These are phyloP conservation scores for Merodon equestris DNA, from an alignment of 2,888 invertebrate genomes.

Conservation along the genomic window DNA sequence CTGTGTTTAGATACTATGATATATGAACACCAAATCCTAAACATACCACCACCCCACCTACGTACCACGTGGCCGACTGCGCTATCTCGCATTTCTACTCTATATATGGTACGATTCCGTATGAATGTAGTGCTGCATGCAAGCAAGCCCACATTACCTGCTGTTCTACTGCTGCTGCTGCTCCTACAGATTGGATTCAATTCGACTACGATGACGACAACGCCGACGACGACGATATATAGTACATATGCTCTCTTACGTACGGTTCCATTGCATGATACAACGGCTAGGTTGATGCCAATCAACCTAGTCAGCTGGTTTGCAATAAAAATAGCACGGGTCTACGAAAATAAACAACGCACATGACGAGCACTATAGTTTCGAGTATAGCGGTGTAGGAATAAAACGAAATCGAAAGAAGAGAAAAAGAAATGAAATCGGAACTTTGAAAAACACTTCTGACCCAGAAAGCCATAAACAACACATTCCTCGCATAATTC, in stretches of 20 bases:
- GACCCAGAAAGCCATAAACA: conserved; percentile 57
- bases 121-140: conserved; percentile 18
- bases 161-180: background rate
- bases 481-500: conserved; percentile 46
- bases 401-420: conserved; percentile 1
- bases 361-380: conserved; percentile 26
- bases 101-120: background rate
- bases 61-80: conserved; percentile 26
- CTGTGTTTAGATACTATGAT: conserved; percentile 24
- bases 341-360: conserved; percentile 27
- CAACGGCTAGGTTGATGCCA: conserved; percentile 28
- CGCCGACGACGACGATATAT: no score
- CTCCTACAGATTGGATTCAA: conserved; percentile 23
- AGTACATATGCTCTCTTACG: background rate
- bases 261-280: no score
- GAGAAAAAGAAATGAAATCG: background rate
- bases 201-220: no score
- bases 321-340: conserved; percentile 41
- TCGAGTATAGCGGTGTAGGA: background rate
- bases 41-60: conserved; percentile 24
- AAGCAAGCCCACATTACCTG: conserved; percentile 24
- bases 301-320: conserved; percentile 56
- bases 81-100: background rate
- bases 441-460: conserved; percentile 35
- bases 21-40: conserved; percentile 48